A percentile compares a stretch with the other conserved stretches of the same genome.
These are phyloP conservation scores for Phaedon cochleariae DNA, from an alignment of 2,888 invertebrate genomes.

Conservation along the genomic window DNA sequence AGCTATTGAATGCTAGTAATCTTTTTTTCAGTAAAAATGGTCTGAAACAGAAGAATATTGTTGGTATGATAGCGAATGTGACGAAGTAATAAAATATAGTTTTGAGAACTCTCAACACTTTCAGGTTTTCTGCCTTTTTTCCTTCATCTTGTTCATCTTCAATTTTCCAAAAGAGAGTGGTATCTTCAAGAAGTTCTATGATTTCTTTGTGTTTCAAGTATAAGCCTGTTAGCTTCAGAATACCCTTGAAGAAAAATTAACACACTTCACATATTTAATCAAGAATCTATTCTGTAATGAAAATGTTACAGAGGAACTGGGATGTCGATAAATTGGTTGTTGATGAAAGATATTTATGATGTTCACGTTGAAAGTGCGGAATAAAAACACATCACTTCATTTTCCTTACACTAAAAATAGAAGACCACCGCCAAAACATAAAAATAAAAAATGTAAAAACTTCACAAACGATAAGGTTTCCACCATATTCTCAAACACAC, in stretches of 20 bases:
- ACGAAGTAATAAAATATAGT: not conserved
- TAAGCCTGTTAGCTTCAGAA: not conserved
- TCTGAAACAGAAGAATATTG: not conserved
- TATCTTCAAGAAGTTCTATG: not conserved
- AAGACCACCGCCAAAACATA: too few species aligned
- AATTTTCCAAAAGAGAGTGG: slow-evolving; percentile 12
- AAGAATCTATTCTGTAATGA: too few species aligned
- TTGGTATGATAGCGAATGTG: not conserved
- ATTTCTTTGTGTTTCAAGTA: not conserved
- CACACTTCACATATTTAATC: too few species aligned
- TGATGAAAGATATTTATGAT: too few species aligned
- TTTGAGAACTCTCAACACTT: slow-evolving; percentile 2
- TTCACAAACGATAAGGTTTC: too few species aligned
- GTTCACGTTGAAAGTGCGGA: too few species aligned
- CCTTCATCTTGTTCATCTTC: slow-evolving; percentile 8
- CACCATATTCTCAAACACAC: too few species aligned
- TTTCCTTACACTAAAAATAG: too few species aligned
- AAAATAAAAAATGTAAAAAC: too few species aligned
- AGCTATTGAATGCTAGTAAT: not conserved
- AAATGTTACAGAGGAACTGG: too few species aligned
- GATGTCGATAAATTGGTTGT: too few species aligned
- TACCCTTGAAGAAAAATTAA: slow-evolving; percentile 12
- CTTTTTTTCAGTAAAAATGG: not conserved
- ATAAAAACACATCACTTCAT: too few species aligned
- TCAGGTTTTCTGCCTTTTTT: slow-evolving; percentile 3